Percentiles rank a stretch among this genome's conserved stretches.
Conservation (phyloP, 2,113 vertebrate species). For the Sigmodon hispidus region DNA sequence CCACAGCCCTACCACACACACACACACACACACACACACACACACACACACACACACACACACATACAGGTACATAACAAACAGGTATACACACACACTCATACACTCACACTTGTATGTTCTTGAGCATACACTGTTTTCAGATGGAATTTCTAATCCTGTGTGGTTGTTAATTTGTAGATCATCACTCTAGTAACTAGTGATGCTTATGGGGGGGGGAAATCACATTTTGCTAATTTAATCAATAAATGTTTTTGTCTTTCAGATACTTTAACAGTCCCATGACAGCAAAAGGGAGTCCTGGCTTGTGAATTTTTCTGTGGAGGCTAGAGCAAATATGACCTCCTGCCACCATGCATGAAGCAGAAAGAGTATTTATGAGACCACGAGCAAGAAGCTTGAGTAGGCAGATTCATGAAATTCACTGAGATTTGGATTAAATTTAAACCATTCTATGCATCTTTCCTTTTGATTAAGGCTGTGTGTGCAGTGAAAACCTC, state of each 20-base stretch:
- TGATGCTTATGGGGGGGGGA: conserved; percentile 56
- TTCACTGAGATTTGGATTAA: conserved; percentile 85
- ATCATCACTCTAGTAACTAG: conserved; percentile 11
- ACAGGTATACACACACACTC: not conserved
- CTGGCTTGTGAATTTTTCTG: conserved; percentile 51
- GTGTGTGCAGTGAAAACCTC: conserved; percentile 75
- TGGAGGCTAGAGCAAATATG: conserved; percentile 57
- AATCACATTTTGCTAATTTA: conserved; percentile 75
- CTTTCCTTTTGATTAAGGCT: conserved; percentile 82
- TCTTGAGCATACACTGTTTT: conserved; percentile 45
- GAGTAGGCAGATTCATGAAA: conserved; percentile 85
- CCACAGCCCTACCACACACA: rapidly evolving
- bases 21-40: not conserved
- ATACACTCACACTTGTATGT: conserved; percentile 9
- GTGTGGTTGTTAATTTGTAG: not conserved
- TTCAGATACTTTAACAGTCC: conserved; percentile 73
- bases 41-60: rapidly evolving
- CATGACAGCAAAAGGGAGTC: conserved; percentile 65
- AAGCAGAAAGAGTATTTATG: conserved; percentile 83
- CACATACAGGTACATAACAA: too few relatives aligned
- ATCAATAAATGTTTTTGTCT: conserved; percentile 80
- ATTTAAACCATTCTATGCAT: conserved; percentile 83
- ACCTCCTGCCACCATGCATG: conserved; percentile 67
- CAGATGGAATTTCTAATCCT: conserved; percentile 69
- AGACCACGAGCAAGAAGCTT: conserved; percentile 78